phyloP scores from a whole-genome alignment of 2,797 vertebrate species.

The Synanceia verrucosa region DNA sequence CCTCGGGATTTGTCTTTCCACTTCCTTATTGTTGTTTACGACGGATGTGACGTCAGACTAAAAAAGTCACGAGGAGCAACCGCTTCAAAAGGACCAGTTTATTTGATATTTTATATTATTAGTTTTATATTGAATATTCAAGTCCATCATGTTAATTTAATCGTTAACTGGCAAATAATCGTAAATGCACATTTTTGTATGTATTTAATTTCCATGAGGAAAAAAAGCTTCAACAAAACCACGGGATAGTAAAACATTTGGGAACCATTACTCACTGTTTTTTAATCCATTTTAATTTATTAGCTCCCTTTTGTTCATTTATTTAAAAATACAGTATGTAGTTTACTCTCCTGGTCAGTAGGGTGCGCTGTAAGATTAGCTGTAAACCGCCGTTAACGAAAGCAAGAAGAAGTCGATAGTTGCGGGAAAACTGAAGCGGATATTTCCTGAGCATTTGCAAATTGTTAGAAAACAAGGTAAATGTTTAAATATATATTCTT shows the following conservation, averaged over 20 bases:
- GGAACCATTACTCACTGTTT: no score
- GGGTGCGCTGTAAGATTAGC: slow-evolving; percentile 12
- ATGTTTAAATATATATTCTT: neutral
- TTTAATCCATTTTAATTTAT: no score
- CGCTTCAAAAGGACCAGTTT: neutral
- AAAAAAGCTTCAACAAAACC: no score
- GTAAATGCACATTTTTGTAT: no score
- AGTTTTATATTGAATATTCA: no score
- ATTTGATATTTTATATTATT: neutral
- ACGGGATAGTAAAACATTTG: no score
- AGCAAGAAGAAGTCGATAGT: slow-evolving; percentile 64
- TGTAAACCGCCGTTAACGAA: accelerated
- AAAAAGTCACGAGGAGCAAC: neutral
- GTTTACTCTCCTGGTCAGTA: accelerated
- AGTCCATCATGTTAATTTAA: no score
- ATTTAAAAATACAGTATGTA: neutral
- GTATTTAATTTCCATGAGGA: no score
- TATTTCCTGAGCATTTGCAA: neutral
- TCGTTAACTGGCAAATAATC: no score
- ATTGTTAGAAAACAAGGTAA: slow-evolving; percentile 29
- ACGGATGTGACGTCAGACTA: slow-evolving; percentile 37
- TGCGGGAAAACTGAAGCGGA: slow-evolving; percentile 82
- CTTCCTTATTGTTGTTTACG: slow-evolving; percentile 78
- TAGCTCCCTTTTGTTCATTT: no score
- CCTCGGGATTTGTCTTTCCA: slow-evolving; percentile 20